Percentiles rank a stretch among this genome's conserved stretches.
Evolutionary conservation across 2,888 invertebrate species (phyloP).

Genomic region (Spicauda simplicius): DNA sequence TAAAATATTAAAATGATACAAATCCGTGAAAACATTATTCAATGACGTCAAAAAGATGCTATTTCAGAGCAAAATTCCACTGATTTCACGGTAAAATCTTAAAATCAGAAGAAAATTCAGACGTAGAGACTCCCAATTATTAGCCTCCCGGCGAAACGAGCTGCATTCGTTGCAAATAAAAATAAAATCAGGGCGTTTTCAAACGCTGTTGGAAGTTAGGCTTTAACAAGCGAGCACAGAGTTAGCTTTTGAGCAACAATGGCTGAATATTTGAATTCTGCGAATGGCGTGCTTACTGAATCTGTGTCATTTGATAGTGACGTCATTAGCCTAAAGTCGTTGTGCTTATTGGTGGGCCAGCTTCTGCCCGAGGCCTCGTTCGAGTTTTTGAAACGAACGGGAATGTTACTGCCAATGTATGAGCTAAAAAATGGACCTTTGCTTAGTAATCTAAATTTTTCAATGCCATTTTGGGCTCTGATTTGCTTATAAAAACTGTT

Average conservation of each 20-base stretch:
- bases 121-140: slow-evolving; percentile 51
- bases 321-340: slow-evolving; percentile 41
- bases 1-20: neutral
- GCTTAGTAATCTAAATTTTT: too few relatives aligned
- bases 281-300: slow-evolving; percentile 36
- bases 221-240: slow-evolving; percentile 45
- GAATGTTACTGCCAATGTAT: neutral
- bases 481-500: too few relatives aligned
- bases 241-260: slow-evolving; percentile 47
- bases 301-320: slow-evolving; percentile 41
- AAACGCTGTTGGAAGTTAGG: slow-evolving; percentile 45
- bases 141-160: slow-evolving; percentile 49
- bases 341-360: slow-evolving; percentile 30
- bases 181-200: slow-evolving; percentile 47
- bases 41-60: slow-evolving; percentile 16
- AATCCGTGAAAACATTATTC: slow-evolving; percentile 4
- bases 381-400: neutral
- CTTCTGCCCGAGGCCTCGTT: slow-evolving; percentile 9
- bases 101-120: slow-evolving; percentile 39
- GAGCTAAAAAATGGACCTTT: neutral
- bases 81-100: slow-evolving; percentile 33
- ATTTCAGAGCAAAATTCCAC: slow-evolving; percentile 16
- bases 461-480: too few relatives aligned
- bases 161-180: slow-evolving; percentile 51
- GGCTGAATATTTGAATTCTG: slow-evolving; percentile 38